Evolutionary conservation across 2,797 vertebrate genomes (phyloP).

Genomic region (Sandelia bainsii): DNA sequence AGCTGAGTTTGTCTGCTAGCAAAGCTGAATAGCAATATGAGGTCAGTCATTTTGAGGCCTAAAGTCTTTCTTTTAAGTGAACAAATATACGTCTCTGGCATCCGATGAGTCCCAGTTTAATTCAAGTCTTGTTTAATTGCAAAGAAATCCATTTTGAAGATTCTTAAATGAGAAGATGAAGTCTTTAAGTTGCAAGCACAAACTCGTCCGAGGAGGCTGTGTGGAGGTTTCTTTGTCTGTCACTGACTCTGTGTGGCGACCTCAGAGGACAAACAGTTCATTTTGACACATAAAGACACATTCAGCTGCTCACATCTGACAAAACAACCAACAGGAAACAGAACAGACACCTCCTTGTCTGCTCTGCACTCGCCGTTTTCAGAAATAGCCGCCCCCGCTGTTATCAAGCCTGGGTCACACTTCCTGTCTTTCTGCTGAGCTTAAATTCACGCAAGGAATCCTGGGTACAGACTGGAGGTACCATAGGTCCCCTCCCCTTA

Average conservation of each 20-base stretch:
- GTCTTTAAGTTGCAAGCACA: background rate
- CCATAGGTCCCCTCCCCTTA: background rate
- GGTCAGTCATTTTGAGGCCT: conserved; percentile 28
- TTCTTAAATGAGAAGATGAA: background rate
- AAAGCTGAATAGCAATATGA: conserved; percentile 26
- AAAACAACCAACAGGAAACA: conserved; percentile 76
- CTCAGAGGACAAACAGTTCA: conserved; percentile 63
- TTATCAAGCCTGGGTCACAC: conserved; percentile 74
- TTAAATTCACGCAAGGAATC: conserved; percentile 38
- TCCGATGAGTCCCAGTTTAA: background rate
- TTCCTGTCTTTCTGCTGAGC: conserved; percentile 73
- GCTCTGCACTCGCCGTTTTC: conserved; percentile 36
- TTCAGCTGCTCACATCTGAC: conserved; percentile 73
- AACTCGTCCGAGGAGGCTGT: background rate
- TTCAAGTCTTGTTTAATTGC: background rate
- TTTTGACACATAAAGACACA: conserved; percentile 73
- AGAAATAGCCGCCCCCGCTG: conserved; percentile 70
- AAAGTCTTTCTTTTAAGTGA: background rate
- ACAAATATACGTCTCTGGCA: background rate
- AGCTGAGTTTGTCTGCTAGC: background rate
- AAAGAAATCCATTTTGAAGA: background rate
- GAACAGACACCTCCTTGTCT: conserved; percentile 75
- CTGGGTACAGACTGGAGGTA: conserved; percentile 49
- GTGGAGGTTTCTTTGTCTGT: conserved; percentile 35
- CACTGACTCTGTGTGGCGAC: conserved; percentile 9